phyloP scores from a whole-genome alignment of 2,113 vertebrate species.

The Cynoglossus semilaevis region DNA sequence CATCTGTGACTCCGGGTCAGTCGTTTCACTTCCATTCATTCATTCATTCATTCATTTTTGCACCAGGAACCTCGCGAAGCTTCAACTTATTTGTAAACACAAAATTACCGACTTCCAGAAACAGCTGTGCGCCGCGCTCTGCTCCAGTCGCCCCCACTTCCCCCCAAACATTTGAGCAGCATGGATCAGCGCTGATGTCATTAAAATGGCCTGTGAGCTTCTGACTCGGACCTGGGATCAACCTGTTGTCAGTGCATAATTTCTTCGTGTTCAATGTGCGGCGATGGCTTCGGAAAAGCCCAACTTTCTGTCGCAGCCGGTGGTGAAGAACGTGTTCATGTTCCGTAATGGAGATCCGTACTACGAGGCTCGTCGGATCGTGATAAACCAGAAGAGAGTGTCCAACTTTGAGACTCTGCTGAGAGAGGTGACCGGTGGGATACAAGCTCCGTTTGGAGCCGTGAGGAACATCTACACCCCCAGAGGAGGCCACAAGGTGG shows the following conservation, averaged over 20 bases:
- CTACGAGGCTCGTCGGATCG: slow-evolving; percentile 87
- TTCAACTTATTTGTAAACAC: background rate
- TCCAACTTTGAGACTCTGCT: slow-evolving; percentile 90
- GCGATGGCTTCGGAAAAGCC: slow-evolving; percentile 73
- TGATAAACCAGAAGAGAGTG: slow-evolving; percentile 89
- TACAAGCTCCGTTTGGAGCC: slow-evolving; percentile 89
- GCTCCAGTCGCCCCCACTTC: too few relatives aligned
- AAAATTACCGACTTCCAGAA: background rate
- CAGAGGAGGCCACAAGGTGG: slow-evolving; percentile 83
- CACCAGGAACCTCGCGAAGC: too few relatives aligned
- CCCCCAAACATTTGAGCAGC: background rate
- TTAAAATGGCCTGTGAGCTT: slow-evolving; percentile 26
- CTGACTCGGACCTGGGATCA: slow-evolving; percentile 2
- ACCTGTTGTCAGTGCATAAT: background rate
- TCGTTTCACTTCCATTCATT: background rate
- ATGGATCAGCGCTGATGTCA: slow-evolving; percentile 20
- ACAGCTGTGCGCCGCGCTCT: background rate
- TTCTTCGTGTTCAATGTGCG: slow-evolving; percentile 20
- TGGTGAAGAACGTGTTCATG: slow-evolving; percentile 89
- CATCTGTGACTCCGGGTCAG: background rate
- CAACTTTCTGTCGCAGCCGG: slow-evolving; percentile 84
- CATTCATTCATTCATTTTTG: too few relatives aligned
- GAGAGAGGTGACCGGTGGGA: slow-evolving; percentile 87
- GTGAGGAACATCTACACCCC: slow-evolving; percentile 95
- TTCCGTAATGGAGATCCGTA: slow-evolving; percentile 93